These are phyloP conservation scores for Solenopsis invicta DNA, from an alignment of 1,140 invertebrate genomes.

Conservation along the genomic window DNA sequence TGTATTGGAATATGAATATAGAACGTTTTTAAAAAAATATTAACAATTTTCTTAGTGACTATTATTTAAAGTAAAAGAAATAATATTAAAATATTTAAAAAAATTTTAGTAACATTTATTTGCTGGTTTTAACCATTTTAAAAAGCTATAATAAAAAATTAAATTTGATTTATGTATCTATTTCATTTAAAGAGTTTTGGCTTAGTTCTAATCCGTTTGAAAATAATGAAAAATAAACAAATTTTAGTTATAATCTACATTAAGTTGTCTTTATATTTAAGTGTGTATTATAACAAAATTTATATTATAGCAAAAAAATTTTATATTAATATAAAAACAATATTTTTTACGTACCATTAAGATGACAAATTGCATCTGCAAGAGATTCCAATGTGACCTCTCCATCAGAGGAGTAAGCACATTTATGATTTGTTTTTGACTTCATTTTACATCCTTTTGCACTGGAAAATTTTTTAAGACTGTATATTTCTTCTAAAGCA, in stretches of 20 bases:
- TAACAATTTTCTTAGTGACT: too few relatives aligned
- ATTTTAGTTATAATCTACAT: not conserved
- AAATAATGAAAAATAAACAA: not conserved
- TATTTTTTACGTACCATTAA: constrained; percentile 14
- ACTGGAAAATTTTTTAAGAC: not conserved
- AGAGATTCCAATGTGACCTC: constrained; percentile 13
- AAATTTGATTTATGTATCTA: too few relatives aligned
- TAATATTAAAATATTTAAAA: too few relatives aligned
- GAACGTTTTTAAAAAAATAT: too few relatives aligned
- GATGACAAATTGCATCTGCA: constrained; percentile 18
- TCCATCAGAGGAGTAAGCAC: not conserved
- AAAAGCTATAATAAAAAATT: too few relatives aligned
- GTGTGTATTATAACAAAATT: too few relatives aligned
- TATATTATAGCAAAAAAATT: too few relatives aligned
- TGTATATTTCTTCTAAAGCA: not conserved
- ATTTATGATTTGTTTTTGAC: not conserved
- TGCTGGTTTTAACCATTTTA: too few relatives aligned
- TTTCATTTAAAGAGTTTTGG: not conserved
- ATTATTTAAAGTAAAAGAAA: too few relatives aligned
- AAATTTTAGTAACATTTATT: too few relatives aligned
- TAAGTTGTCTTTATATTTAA: too few relatives aligned
- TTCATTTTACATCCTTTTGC: not conserved
- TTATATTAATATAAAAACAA: not conserved
- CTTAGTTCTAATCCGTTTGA: not conserved
- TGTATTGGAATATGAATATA: too few relatives aligned